Conservation (phyloP, 1,140 invertebrate species). For the Lepidurus apus region DNA sequence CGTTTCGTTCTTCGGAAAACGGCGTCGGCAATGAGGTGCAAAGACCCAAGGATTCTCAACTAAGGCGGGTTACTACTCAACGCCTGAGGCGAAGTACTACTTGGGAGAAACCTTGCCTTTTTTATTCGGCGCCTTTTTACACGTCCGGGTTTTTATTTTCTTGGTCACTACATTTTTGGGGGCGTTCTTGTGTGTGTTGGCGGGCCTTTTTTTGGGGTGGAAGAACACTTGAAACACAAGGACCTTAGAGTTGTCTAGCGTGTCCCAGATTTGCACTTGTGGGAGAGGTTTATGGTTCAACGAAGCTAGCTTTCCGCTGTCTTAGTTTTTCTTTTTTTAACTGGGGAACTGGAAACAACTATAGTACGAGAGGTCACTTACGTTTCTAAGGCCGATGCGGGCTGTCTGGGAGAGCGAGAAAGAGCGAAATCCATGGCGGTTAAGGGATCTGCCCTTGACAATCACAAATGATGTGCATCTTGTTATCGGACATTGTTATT, state of each 20-base stretch:
- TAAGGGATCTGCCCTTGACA: conserved; percentile 18
- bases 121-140: neutral
- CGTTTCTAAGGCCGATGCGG: neutral
- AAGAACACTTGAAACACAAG: conserved; percentile 12
- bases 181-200: no score
- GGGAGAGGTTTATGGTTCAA: conserved; percentile 12
- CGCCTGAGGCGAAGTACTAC: conserved; percentile 9
- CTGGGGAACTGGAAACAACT: neutral
- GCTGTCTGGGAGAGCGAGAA: neutral
- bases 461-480: conserved; percentile 19
- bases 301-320: neutral
- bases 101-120: neutral
- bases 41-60: neutral
- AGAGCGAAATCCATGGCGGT: neutral
- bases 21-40: conserved; percentile 11
- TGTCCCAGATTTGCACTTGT: conserved; percentile 15
- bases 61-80: neutral
- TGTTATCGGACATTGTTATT: conserved; percentile 22
- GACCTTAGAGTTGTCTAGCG: conserved; percentile 16
- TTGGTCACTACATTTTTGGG: neutral
- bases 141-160: neutral
- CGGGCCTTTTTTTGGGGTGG: neutral
- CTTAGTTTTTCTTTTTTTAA: neutral
- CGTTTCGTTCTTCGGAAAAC: conserved; percentile 2
- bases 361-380: neutral